Base-by-base conservation (phyloP, 1,140 invertebrate species). In the Drosophila truncata region DNA sequence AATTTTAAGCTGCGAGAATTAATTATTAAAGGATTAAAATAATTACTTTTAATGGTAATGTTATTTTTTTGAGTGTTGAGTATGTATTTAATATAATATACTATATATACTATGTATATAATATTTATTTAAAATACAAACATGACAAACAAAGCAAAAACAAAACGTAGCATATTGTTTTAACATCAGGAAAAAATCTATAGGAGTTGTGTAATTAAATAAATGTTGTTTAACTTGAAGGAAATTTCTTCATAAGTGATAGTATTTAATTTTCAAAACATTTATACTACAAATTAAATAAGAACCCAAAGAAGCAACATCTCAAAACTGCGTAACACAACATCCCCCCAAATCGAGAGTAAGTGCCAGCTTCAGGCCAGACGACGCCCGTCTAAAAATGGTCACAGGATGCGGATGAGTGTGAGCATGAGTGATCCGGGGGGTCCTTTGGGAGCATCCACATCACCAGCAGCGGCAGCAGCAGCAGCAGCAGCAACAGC, bases 381-480 rank as follows among this genome's bases (percentile, higher is more conserved):
- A 74, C 59, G 35, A 78, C 60, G 67, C 64, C 65, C 49, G 47
- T 41, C 75, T 65, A 76, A 65, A 82, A 72, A 86, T 50, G 79
- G 70, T 46, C 47, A 44, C 78, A 84, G 82, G 78, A 76, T 69
- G 66, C 74, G 74, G 73, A 77, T 77, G 63, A 41, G 25, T 6
- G n/a, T 54, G 35, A 41, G 25, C 13, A 18, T 54, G 35, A 27
- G 25, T 14, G 37, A 61, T 61, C 20, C 41, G 37, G 49, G 62
- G 41, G 60, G 60, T 87, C 83, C 83, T 80, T 77, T 31, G 83
- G 83, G 83, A 82, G 16, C 67, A 37, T 29, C 52, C 60, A 20
- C 44, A 52, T 4, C 64, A 35, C 33, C 50, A 50, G 16, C 42
- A 46, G 8, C 29, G 8, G 29, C 29, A 29, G 29, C 29, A n/a